phyloP scores from a whole-genome alignment of 1,140 invertebrate species.

The Mizuhopecten yessoensis region DNA sequence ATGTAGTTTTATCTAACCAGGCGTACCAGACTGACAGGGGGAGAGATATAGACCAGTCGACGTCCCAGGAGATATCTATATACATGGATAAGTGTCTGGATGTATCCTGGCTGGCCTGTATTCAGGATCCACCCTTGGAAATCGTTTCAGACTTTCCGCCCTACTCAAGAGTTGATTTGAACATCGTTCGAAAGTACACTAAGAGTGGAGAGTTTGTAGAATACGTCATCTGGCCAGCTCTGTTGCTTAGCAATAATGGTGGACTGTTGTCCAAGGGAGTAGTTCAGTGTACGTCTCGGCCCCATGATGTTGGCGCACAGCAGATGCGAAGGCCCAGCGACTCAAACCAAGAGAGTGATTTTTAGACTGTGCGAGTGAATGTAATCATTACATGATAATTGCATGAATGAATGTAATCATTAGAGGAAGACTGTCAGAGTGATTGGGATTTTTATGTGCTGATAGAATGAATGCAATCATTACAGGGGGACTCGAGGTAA shows the following conservation, averaged over 20 bases:
- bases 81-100: constrained; percentile 31
- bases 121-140: constrained; percentile 43
- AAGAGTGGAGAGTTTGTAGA: constrained; percentile 51
- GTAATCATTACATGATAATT: no score
- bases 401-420: no score
- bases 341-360: background rate
- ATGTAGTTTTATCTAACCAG: no score
- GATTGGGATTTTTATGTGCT: no score
- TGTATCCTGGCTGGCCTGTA: background rate
- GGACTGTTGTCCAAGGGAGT: constrained; percentile 49
- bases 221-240: constrained; percentile 55
- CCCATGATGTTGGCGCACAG: background rate
- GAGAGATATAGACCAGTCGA: background rate
- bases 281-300: constrained; percentile 16
- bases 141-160: background rate
- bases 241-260: constrained; percentile 54
- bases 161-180: constrained; percentile 42
- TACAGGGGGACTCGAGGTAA: no score
- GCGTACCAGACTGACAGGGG: background rate
- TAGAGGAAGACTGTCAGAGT: no score
- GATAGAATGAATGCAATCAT: no score
- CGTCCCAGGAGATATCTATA: background rate
- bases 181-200: constrained; percentile 40
- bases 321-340: background rate
- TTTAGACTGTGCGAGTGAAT: no score